Conservation (phyloP, 2,888 invertebrate genomes). For the Himalopsyche anomala region DNA sequence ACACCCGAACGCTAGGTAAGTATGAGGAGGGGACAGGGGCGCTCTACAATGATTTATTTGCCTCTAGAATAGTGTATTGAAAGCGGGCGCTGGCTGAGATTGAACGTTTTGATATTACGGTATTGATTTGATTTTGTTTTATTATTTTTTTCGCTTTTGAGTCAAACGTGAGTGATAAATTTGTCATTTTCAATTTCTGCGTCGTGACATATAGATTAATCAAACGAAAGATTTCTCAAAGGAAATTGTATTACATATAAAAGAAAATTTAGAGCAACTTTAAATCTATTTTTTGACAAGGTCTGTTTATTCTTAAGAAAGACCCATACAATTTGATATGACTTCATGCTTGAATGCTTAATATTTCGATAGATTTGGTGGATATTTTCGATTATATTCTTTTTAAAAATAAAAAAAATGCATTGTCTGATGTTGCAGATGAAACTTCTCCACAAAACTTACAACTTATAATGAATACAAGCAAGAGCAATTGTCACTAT, state of each 20-base stretch:
- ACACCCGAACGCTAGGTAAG: slow-evolving; percentile 17
- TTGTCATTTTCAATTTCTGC: slow-evolving; percentile 26
- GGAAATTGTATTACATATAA: background rate
- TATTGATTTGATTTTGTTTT: slow-evolving; percentile 34
- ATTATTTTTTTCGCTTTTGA: slow-evolving; percentile 8
- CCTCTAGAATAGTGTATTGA: slow-evolving; percentile 22
- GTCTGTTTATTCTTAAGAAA: background rate
- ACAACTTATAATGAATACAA: too few species aligned
- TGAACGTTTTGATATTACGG: slow-evolving; percentile 25
- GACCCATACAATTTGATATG: too few species aligned
- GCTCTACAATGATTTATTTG: slow-evolving; percentile 26
- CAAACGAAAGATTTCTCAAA: slow-evolving; percentile 16
- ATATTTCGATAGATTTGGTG: too few species aligned
- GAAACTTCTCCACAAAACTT: too few species aligned
- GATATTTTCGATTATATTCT: too few species aligned
- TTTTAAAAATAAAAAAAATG: too few species aligned
- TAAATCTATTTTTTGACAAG: background rate
- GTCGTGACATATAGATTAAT: slow-evolving; percentile 5
- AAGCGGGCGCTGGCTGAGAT: slow-evolving; percentile 26
- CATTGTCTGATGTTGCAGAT: too few species aligned
- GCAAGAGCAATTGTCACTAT: too few species aligned
- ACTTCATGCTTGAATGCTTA: too few species aligned
- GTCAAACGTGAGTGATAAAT: slow-evolving; percentile 26
- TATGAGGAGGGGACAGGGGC: background rate
- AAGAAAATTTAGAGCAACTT: background rate